Evolutionary conservation across 2,797 vertebrate species (phyloP).

Genomic region (Danio choprae): DNA sequence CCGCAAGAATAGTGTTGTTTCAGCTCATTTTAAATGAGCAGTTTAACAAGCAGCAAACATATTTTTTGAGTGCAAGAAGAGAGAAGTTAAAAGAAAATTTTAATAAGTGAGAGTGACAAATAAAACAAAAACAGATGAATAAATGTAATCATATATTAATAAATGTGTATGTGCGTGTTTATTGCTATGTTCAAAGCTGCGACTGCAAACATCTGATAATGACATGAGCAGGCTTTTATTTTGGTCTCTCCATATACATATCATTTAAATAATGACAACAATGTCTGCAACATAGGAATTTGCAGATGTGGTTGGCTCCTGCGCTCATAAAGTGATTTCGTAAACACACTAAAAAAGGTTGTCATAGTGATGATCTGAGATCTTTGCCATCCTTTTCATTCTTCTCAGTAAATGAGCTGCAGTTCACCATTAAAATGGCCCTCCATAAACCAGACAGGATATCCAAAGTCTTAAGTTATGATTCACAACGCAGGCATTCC

Average conservation of each 20-base stretch:
- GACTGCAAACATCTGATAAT: conserved; percentile 1
- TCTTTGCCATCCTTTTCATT: not conserved
- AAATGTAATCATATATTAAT: too few relatives aligned
- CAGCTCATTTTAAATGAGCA: too few relatives aligned
- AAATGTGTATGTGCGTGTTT: not conserved
- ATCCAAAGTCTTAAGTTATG: conserved; percentile 3
- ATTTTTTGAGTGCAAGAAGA: too few relatives aligned
- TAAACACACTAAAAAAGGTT: conserved; percentile 37
- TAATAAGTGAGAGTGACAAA: too few relatives aligned
- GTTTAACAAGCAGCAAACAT: too few relatives aligned
- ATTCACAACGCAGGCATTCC: conserved; percentile 42
- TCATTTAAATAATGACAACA: conserved; percentile 28
- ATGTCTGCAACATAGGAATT: not conserved
- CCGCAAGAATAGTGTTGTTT: too few relatives aligned
- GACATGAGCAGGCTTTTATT: not conserved
- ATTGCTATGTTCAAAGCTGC: not conserved
- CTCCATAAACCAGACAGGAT: conserved; percentile 18
- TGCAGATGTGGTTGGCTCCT: not conserved
- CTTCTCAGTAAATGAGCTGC: not conserved
- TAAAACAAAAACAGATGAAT: too few relatives aligned
- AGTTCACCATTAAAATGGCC: not conserved
- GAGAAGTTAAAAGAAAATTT: too few relatives aligned
- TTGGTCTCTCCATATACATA: not conserved
- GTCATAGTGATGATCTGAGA: conserved; percentile 47
- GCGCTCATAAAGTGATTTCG: not conserved